Conservation (phyloP, 2,888 invertebrate genomes). For the Drosophila mimica region DNA sequence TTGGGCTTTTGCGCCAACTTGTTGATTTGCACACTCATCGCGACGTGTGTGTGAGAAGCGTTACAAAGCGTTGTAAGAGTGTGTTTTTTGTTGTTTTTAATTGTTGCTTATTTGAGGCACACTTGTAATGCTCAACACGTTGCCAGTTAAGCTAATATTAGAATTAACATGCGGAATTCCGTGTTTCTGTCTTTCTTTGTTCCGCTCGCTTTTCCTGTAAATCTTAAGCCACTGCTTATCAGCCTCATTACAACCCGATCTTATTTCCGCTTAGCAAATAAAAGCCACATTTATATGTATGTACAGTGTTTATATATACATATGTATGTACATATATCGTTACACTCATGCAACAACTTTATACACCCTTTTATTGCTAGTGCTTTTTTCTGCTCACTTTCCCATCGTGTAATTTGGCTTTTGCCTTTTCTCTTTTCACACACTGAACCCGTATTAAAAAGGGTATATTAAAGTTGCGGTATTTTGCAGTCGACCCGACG, state of each 20-base stretch:
- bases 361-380: not conserved
- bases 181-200: constrained; percentile 7
- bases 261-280: constrained; percentile 27
- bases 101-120: not conserved
- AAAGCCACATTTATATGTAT: not conserved
- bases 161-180: constrained; percentile 44
- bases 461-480: not conserved
- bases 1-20: constrained; percentile 54
- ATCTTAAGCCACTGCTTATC: not conserved
- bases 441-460: not conserved
- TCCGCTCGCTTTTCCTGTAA: not conserved
- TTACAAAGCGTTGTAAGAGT: constrained; percentile 19
- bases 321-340: not conserved
- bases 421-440: not conserved
- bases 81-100: not conserved
- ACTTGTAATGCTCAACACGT: constrained; percentile 22
- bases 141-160: constrained; percentile 26
- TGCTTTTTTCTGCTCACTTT: constrained; percentile 31
- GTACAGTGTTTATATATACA: not conserved
- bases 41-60: constrained; percentile 43
- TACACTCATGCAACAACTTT: not conserved
- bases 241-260: constrained; percentile 2
- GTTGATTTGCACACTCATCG: constrained; percentile 66
- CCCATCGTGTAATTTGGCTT: constrained; percentile 30
- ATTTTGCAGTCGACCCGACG: too few relatives aligned